phyloP scores from a whole-genome alignment of 2,113 vertebrate species.

The Steatornis caripensis region DNA sequence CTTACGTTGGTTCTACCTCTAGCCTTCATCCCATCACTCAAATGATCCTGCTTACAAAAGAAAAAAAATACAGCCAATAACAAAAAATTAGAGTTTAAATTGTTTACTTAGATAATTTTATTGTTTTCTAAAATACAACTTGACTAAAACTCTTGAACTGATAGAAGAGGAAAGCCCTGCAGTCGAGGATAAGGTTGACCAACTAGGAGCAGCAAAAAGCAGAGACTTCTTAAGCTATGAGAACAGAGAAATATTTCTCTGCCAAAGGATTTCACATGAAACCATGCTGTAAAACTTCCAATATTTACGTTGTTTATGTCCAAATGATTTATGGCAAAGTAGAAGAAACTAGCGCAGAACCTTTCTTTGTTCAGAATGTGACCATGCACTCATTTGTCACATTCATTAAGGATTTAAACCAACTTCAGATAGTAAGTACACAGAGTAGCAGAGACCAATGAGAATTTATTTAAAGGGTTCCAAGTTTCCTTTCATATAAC shows the following conservation, averaged over 20 bases:
- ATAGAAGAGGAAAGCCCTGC: neutral
- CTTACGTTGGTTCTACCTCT: neutral
- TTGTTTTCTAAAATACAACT: neutral
- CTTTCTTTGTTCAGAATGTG: neutral
- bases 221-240: neutral
- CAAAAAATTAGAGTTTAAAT: neutral
- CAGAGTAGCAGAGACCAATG: neutral
- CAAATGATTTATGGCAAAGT: neutral
- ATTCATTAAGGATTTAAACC: neutral
- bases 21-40: neutral
- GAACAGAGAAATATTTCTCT: neutral
- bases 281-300: accelerated
- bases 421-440: neutral
- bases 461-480: neutral
- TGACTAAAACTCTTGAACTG: neutral
- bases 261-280: neutral
- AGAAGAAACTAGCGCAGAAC: neutral
- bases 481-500: neutral
- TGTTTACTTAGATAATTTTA: neutral
- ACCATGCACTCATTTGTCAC: neutral
- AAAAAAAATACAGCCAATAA: neutral
- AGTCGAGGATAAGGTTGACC: neutral
- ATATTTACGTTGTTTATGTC: neutral
- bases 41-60: neutral
- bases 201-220: neutral